Base-by-base conservation (phyloP, 2,113 vertebrate genomes). In the Atlantisia rogersi region DNA sequence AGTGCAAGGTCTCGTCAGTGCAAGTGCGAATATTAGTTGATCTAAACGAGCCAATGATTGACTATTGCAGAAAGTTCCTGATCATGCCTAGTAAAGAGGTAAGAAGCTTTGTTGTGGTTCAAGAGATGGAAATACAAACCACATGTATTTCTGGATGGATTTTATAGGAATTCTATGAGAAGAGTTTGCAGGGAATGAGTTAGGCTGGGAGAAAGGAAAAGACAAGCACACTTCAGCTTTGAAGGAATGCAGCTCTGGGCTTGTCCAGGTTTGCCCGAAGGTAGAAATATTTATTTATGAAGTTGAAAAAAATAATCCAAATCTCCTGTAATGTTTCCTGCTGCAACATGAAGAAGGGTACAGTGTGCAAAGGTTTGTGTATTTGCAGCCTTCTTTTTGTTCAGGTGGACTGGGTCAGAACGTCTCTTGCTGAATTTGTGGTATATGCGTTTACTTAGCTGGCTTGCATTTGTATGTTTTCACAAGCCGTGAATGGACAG, bases 181-280 rank as follows among this genome's bases (percentile, higher is more conserved):
- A 89, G 82, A 79, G 81, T 95, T 96, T 68, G 37, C 25, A 52
- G 78, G 48, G 31, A 81, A 53, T 31, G 21, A 52, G 79, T 44
- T 15, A 46, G 88, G 55, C 68, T 55, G 64, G 59, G 39, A 68
- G 42, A 78, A 79, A 40, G n/a, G 32, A 65, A 78, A 70, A 71
- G 46, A 28, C 28, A 70, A 63, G 56, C 28, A 39, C 24, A 55
- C 52, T 97, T 94, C 97, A 95, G 94, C 96, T 95, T 98, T 94
- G 94, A 85, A 97, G 88, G 97, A 98, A 98, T 97, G 97, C 95
- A 97, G 77, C 60, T 94, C 62, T 48, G 85, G 94, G 95, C 92
- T 96, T 92, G 88, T 91, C 82, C 88, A 83, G 75, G 71, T 92
- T 96, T 95, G 94, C 95, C 95, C 64, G 63, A 70, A 60, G 92